Conservation (phyloP, 2,797 vertebrate genomes). For the Loris lydekkerianus region DNA sequence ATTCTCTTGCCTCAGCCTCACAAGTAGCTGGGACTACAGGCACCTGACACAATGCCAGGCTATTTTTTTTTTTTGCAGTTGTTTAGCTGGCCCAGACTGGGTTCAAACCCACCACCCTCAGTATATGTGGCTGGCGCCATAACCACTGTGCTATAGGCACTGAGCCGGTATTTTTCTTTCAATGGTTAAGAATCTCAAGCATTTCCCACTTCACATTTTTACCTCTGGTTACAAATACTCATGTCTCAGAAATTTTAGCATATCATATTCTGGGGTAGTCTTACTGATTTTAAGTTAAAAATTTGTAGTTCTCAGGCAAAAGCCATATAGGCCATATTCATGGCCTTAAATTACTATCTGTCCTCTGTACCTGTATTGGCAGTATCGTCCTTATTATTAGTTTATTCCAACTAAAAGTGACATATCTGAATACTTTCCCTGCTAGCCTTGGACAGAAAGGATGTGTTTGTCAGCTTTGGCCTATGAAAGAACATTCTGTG, state of each 20-base stretch:
- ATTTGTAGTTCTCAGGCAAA: neutral
- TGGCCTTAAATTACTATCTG: neutral
- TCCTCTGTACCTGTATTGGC: neutral
- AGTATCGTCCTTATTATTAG: neutral
- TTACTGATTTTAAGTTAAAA: constrained; percentile 32
- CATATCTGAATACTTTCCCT: neutral
- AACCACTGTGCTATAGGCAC: too few species aligned
- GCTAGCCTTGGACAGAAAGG: neutral
- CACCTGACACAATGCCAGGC: too few species aligned
- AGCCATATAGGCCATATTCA: neutral
- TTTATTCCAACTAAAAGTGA: constrained; percentile 25
- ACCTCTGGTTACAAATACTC: neutral
- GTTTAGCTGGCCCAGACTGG: too few species aligned
- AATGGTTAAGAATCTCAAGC: neutral
- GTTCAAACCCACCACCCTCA: too few species aligned
- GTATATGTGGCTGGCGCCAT: too few species aligned
- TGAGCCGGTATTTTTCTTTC: neutral
- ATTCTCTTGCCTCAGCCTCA: too few species aligned
- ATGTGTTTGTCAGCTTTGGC: neutral
- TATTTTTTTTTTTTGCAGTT: too few species aligned
- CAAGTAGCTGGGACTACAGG: too few species aligned
- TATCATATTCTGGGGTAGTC: neutral
- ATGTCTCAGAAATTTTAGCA: neutral
- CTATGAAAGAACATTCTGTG: constrained; percentile 35
- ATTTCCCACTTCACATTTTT: neutral